Conservation (phyloP, 2,888 invertebrate genomes). For the Nemurella pictetii region DNA sequence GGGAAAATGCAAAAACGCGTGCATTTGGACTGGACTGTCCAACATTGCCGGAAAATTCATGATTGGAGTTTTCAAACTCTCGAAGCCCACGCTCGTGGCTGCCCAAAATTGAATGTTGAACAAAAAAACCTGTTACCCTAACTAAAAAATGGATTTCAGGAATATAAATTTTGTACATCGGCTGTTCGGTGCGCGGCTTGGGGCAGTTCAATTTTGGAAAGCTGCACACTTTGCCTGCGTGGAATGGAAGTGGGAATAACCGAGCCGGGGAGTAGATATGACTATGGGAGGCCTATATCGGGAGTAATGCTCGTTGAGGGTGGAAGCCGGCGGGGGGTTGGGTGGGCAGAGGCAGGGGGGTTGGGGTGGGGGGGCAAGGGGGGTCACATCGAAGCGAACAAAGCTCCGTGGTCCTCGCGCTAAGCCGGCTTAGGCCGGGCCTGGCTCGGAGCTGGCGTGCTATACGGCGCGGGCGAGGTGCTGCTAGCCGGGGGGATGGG, state of each 20-base stretch:
- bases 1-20: background rate
- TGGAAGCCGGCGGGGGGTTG: no score
- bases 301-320: conserved; percentile 48
- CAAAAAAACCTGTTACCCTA: background rate
- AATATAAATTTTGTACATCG: background rate
- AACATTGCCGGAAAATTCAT: no score
- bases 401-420: conserved; percentile 31
- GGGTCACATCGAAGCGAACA: conserved; percentile 44
- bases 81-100: background rate
- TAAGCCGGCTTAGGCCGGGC: conserved; percentile 38
- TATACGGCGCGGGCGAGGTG: background rate
- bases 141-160: background rate
- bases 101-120: background rate
- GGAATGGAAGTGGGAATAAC: background rate
- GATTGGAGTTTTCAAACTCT: background rate
- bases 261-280: background rate
- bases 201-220: background rate
- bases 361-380: conserved; percentile 54
- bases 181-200: no score
- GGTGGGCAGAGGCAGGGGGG: conserved; percentile 50
- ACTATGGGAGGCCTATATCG: conserved; percentile 8
- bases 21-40: no score
- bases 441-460: conserved; percentile 4
- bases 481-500: background rate
- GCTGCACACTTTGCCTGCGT: background rate